Conservation (phyloP, 2,888 invertebrate species). For the Rhingia campestris region DNA sequence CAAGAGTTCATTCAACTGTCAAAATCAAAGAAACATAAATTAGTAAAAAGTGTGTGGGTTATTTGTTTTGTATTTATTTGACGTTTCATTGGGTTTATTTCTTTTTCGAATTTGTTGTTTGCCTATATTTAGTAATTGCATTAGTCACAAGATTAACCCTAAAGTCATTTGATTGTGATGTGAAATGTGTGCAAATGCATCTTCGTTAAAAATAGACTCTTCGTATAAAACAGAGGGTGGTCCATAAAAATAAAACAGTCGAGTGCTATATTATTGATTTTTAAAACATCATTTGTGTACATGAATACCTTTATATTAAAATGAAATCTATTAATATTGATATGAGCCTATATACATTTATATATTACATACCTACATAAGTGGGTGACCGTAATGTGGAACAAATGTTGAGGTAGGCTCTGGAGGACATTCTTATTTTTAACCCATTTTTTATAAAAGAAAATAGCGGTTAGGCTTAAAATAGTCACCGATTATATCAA, state of each 20-base stretch:
- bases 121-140: neutral
- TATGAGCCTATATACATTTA: neutral
- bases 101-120: slow-evolving; percentile 4
- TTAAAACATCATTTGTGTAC: neutral
- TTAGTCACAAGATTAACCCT: too few species aligned
- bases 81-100: slow-evolving; percentile 1
- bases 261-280: slow-evolving; percentile 48
- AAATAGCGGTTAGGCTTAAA: neutral
- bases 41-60: slow-evolving; percentile 48
- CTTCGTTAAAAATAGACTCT: too few species aligned
- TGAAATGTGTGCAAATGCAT: too few species aligned
- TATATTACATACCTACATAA: neutral
- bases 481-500: too few species aligned
- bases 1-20: slow-evolving; percentile 80
- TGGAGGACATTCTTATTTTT: neutral
- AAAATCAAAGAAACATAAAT: slow-evolving; percentile 76
- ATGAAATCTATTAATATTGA: slow-evolving; percentile 2
- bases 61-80: neutral
- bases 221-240: too few species aligned
- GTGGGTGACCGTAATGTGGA: slow-evolving; percentile 19
- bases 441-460: neutral
- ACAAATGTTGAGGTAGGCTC: slow-evolving; percentile 61
- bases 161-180: too few species aligned
- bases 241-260: neutral
- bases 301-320: neutral